Evolutionary conservation across 1,140 invertebrate genomes (phyloP).

Genomic region (Chelonus insularis): DNA sequence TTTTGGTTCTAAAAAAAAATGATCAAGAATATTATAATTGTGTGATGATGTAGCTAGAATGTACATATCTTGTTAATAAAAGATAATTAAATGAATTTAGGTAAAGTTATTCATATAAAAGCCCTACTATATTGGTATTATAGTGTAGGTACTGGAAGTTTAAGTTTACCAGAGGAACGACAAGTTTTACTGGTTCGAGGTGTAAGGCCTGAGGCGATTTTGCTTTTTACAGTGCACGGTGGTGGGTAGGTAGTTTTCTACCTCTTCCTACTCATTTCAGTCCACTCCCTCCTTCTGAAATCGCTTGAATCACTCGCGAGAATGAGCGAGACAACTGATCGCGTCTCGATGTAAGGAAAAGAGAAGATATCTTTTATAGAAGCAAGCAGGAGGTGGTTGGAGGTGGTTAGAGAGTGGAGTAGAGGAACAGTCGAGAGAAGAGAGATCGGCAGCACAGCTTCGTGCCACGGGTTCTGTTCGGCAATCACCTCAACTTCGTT

Average conservation of each 20-base stretch:
- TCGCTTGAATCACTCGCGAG: constrained; percentile 4
- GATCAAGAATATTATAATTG: too few species aligned
- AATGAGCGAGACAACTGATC: constrained; percentile 5
- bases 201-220: constrained; percentile 55
- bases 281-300: constrained; percentile 16
- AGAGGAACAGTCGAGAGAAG: constrained; percentile 31
- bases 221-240: constrained; percentile 51
- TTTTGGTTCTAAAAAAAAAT: too few species aligned
- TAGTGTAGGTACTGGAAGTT: constrained; percentile 38
- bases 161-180: constrained; percentile 44
- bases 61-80: too few species aligned
- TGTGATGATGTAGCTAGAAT: too few species aligned
- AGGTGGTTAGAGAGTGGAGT: constrained; percentile 27
- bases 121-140: too few species aligned
- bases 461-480: constrained; percentile 34
- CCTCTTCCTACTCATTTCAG: constrained; percentile 18
- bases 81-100: too few species aligned
- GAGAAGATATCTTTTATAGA: not conserved
- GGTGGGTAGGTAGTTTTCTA: constrained; percentile 39
- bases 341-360: constrained; percentile 1
- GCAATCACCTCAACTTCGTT: constrained; percentile 39
- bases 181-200: constrained; percentile 59
- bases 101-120: too few species aligned
- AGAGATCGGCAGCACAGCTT: constrained; percentile 57
- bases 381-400: constrained; percentile 12